Conservation (phyloP, 2,888 invertebrate genomes). For the Amphipoea oculea region DNA sequence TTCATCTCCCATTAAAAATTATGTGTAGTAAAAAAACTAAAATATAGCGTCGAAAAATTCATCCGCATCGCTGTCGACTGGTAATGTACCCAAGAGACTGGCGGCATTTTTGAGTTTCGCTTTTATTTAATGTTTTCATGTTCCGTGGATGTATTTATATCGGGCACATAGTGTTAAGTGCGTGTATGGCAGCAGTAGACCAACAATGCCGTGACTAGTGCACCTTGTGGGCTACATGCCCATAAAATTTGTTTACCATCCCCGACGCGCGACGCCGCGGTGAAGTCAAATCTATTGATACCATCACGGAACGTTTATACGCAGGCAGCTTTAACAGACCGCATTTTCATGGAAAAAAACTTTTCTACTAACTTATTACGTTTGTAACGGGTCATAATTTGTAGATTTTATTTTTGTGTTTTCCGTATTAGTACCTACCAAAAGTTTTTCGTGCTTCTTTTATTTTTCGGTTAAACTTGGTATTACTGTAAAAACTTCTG, state of each 20-base stretch:
- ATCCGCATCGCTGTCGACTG: no score
- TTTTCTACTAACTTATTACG: slow-evolving; percentile 52
- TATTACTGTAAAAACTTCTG: slow-evolving; percentile 30
- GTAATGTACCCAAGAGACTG: no score
- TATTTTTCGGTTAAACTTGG: slow-evolving; percentile 22
- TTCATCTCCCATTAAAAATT: no score
- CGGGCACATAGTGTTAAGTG: slow-evolving; percentile 79
- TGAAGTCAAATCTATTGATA: slow-evolving; percentile 75
- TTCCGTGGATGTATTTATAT: slow-evolving; percentile 27
- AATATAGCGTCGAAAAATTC: no score
- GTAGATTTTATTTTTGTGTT: slow-evolving; percentile 55
- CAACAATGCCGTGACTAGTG: slow-evolving; percentile 83
- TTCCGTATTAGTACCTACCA: slow-evolving; percentile 28
- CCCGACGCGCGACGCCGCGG: slow-evolving; percentile 71
- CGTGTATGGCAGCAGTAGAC: slow-evolving; percentile 81
- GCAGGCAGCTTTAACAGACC: slow-evolving; percentile 40
- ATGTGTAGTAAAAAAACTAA: no score
- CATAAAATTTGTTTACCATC: slow-evolving; percentile 84
- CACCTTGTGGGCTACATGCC: slow-evolving; percentile 79
- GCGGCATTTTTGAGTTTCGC: background rate
- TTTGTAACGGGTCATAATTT: slow-evolving; percentile 47
- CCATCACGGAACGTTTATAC: slow-evolving; percentile 72
- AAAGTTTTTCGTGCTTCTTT: background rate
- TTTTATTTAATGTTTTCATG: background rate
- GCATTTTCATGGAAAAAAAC: slow-evolving; percentile 54